Base-by-base conservation (phyloP, 2,797 vertebrate species). In the Coilia nasus region DNA sequence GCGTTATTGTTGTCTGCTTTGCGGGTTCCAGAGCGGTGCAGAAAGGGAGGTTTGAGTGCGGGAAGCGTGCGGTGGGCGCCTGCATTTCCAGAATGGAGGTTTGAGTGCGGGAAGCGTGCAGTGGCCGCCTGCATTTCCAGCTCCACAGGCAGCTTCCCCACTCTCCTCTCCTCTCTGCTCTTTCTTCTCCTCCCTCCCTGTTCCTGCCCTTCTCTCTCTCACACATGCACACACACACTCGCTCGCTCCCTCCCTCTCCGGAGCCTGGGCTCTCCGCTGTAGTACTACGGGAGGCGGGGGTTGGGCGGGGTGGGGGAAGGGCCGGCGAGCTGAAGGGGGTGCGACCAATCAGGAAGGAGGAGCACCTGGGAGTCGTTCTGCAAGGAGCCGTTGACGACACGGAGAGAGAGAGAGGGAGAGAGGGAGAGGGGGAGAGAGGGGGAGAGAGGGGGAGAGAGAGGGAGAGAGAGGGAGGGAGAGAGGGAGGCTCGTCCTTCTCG, bases 301-400 rank as follows among this genome's bases (percentile, higher is more conserved):
- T 93, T 87, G 92, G 93, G 88, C 88, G 50, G 50, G 9, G 14
- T 78, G 83, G 88, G 31, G 25, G 59, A 62, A 67, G 82, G 87
- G 87, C 80, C 92, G 93, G 91, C 91, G 83, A 83, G 91, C 78
- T 82, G 67, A 81, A 92, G 92, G 93, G 95, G 95, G 95, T 94
- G 95, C 94, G 94, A 95, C 95, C 95, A 96, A 96, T 95, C 92
- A 71, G 82, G 23, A 90, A 83, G 89, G 90, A 78, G 91, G 89
- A 88, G 88, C 89, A 86, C 89, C 92, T 90, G 89, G 81, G 87
- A 91, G 89, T 87, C 87, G 90, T 84, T 81, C 47, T 87, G 86
- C 88, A 81, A 87, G 89, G 86, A 89, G 85, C 85, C 67, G 87
- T 91, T 89, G 87, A 91, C 78, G 21, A 83, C 86, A 87, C 85